Conservation (phyloP, 2,888 invertebrate species). For the Eueremaeus valkanovi region DNA sequence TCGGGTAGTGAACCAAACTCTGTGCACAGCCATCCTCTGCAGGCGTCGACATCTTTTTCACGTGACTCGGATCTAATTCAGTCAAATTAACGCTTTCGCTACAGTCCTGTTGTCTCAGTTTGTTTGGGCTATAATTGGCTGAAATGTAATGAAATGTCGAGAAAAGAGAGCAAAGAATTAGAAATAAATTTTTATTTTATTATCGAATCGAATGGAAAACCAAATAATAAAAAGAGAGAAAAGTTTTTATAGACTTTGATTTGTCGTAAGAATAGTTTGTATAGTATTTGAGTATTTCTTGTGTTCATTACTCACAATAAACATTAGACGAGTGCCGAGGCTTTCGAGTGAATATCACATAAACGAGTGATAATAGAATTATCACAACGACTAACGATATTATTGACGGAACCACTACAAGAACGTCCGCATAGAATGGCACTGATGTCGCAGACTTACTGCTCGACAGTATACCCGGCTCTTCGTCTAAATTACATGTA, state of each 20-base stretch:
- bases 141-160: too few species aligned
- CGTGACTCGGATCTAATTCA: constrained; percentile 38
- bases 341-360: constrained; percentile 41
- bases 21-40: constrained; percentile 6
- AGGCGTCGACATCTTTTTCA: constrained; percentile 33
- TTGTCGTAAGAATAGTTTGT: not conserved
- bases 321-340: constrained; percentile 38
- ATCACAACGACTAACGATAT: constrained; percentile 40
- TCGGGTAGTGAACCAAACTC: constrained; percentile 36
- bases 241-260: not conserved
- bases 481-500: constrained; percentile 37
- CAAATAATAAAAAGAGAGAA: not conserved
- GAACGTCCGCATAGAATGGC: constrained; percentile 39
- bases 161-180: not conserved
- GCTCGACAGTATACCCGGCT: constrained; percentile 22
- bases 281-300: too few species aligned
- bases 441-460: constrained; percentile 31
- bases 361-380: constrained; percentile 39
- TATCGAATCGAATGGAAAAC: not conserved
- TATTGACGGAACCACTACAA: constrained; percentile 39
- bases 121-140: constrained; percentile 40
- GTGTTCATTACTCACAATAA: constrained; percentile 36
- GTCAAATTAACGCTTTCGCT: constrained; percentile 39
- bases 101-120: constrained; percentile 24
- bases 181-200: not conserved